A percentile compares a stretch with the other conserved stretches of the same genome.
phyloP scores from a whole-genome alignment of 2,797 vertebrate genomes.

The Acanthurus leucopareius region DNA sequence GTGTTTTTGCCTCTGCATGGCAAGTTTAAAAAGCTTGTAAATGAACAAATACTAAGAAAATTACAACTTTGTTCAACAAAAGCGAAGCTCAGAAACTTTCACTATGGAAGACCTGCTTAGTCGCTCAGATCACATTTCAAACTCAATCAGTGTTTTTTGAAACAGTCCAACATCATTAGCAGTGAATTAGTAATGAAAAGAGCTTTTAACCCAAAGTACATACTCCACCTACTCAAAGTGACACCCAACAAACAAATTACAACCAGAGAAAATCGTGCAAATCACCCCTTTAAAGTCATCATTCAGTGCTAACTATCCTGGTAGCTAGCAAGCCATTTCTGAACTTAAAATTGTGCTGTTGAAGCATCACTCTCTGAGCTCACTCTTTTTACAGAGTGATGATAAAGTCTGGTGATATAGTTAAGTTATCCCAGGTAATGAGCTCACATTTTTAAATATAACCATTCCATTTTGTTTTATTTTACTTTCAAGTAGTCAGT shows the following conservation, averaged over 20 bases:
- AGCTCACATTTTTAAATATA: not conserved
- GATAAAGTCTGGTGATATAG: not conserved
- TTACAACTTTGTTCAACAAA: too few species aligned
- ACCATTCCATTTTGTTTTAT: not conserved
- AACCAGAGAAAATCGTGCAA: conserved; percentile 17
- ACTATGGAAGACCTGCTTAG: too few species aligned
- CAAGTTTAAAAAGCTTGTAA: too few species aligned
- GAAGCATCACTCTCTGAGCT: not conserved
- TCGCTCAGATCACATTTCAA: too few species aligned
- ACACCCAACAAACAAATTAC: conserved; percentile 12
- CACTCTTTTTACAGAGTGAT: not conserved
- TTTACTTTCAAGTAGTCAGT: too few species aligned
- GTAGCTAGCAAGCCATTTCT: conserved; percentile 11
- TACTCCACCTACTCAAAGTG: not conserved
- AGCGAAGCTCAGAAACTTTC: too few species aligned
- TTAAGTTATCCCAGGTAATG: not conserved
- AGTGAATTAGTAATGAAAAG: too few species aligned
- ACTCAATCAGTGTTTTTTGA: too few species aligned
- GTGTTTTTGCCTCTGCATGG: too few species aligned
- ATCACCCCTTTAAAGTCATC: conserved; percentile 1
- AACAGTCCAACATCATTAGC: too few species aligned
- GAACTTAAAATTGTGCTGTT: not conserved
- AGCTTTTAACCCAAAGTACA: too few species aligned
- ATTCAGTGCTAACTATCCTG: conserved; percentile 13
- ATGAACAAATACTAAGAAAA: too few species aligned